Percentiles rank a stretch among this genome's conserved stretches.
phyloP scores from a whole-genome alignment of 2,888 invertebrate genomes.

The Pheosia tremula region DNA sequence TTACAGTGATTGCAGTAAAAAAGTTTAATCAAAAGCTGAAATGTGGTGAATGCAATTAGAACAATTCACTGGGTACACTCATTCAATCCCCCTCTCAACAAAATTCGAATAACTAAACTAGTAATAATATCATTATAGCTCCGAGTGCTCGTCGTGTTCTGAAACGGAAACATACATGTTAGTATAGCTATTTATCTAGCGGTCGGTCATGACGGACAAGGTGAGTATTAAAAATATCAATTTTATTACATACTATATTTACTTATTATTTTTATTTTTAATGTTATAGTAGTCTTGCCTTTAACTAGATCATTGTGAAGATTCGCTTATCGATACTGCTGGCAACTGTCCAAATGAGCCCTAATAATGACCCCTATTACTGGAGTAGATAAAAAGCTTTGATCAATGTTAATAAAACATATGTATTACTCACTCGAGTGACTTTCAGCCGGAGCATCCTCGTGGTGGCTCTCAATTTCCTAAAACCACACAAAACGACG shows the following conservation, averaged over 20 bases:
- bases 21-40: slow-evolving; percentile 8
- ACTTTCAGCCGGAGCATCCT: slow-evolving; percentile 41
- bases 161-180: slow-evolving; percentile 43
- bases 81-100: slow-evolving; percentile 29
- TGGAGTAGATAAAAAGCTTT: no score
- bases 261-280: no score
- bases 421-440: slow-evolving; percentile 45
- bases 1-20: slow-evolving; percentile 12
- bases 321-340: no score
- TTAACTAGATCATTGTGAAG: no score
- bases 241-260: no score
- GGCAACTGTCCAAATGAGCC: no score
- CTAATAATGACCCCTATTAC: no score
- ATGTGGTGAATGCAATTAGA: slow-evolving; percentile 19
- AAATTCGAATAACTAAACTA: slow-evolving; percentile 41
- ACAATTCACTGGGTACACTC: slow-evolving; percentile 21
- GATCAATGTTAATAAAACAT: no score
- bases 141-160: slow-evolving; percentile 65
- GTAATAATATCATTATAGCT: slow-evolving; percentile 73
- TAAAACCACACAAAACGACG: slow-evolving; percentile 36
- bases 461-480: slow-evolving; percentile 62
- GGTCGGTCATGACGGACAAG: no score
- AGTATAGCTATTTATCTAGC: neutral
- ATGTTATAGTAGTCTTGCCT: no score
- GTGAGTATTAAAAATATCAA: no score